phyloP scores from a whole-genome alignment of 2,797 vertebrate species.

The Rhadinocentrus ornatus region DNA sequence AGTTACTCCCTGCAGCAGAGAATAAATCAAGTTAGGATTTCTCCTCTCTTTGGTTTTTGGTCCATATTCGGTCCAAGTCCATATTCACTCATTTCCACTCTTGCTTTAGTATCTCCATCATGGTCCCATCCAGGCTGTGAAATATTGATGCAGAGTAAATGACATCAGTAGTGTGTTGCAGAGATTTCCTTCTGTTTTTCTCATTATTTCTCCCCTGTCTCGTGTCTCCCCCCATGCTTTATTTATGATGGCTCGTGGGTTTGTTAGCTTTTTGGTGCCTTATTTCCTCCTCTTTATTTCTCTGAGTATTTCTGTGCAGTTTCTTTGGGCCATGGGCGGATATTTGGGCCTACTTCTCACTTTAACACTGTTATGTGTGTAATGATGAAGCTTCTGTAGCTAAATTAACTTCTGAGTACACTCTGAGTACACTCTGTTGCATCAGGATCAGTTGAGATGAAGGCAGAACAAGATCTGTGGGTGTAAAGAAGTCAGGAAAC shows the following conservation, averaged over 20 bases:
- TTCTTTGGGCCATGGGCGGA: constrained; percentile 7
- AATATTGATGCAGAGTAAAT: constrained; percentile 79
- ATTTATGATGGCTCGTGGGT: constrained; percentile 70
- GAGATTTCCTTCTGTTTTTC: constrained; percentile 66
- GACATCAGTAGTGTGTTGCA: constrained; percentile 69
- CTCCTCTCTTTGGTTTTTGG: constrained; percentile 20
- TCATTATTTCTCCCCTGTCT: constrained; percentile 61
- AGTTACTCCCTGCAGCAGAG: constrained; percentile 7
- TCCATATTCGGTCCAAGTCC: constrained; percentile 11
- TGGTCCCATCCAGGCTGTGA: constrained; percentile 48
- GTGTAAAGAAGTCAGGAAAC: background rate
- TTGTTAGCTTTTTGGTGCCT: constrained; percentile 22
- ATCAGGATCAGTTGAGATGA: constrained; percentile 14
- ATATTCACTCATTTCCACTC: constrained; percentile 37
- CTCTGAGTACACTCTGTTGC: constrained; percentile 26
- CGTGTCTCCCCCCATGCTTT: constrained; percentile 55
- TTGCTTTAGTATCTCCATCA: constrained; percentile 24
- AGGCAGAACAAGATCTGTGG: constrained; percentile 1
- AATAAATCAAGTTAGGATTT: constrained; percentile 44
- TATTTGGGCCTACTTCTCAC: constrained; percentile 1
- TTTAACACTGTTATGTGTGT: constrained; percentile 10
- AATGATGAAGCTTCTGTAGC: constrained; percentile 6
- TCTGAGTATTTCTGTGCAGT: constrained; percentile 5
- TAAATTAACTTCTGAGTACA: constrained; percentile 14
- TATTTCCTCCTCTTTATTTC: constrained; percentile 15